These are phyloP conservation scores for Acromyrmex echinatior DNA, from an alignment of 1,140 invertebrate species.

Conservation along the genomic window DNA sequence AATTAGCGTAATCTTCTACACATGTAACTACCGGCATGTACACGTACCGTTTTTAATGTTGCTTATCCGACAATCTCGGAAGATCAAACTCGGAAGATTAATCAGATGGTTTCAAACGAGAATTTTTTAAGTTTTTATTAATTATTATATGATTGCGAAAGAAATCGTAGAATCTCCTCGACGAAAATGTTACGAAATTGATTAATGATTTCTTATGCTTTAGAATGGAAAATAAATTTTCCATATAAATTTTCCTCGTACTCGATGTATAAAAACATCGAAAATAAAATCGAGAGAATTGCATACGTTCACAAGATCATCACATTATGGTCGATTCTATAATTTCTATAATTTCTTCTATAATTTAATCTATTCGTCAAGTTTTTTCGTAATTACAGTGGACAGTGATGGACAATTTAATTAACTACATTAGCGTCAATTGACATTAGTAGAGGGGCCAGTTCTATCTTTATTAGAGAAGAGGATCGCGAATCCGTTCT, in stretches of 20 bases:
- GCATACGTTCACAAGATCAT: not conserved
- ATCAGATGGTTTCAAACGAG: too few species aligned
- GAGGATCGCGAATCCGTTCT: not conserved
- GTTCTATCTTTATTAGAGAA: not conserved
- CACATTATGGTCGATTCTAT: not conserved
- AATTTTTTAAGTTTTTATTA: not conserved
- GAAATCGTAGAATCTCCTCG: not conserved
- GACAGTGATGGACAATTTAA: conserved; percentile 8
- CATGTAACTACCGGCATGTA: not conserved
- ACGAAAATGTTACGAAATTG: not conserved
- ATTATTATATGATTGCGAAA: not conserved
- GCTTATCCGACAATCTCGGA: not conserved
- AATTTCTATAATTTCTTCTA: not conserved
- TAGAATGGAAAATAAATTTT: not conserved
- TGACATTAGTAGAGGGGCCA: not conserved
- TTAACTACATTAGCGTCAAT: not conserved
- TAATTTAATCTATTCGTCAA: not conserved
- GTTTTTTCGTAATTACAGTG: not conserved
- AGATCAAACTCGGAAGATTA: not conserved
- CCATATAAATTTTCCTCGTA: not conserved
- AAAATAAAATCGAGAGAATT: not conserved
- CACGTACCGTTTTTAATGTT: not conserved
- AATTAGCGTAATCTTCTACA: not conserved
- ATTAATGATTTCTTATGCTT: not conserved
- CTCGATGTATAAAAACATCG: not conserved